Conservation (phyloP, 1,140 invertebrate species). For the Drosophila azteca region DNA sequence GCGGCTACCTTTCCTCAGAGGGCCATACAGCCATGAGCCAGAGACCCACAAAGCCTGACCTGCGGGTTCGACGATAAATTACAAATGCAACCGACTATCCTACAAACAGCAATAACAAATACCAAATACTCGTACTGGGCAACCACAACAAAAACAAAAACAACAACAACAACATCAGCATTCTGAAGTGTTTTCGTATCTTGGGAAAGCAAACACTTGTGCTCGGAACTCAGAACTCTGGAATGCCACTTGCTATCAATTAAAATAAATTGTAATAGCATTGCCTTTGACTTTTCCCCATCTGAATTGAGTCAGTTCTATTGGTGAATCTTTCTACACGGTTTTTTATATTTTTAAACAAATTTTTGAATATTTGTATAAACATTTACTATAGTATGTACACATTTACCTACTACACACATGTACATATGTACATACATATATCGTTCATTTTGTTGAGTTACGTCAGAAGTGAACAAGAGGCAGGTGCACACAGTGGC, state of each 20-base stretch:
- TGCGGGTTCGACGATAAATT: conserved; percentile 44
- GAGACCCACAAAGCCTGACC: conserved; percentile 29
- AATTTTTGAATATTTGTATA: conserved; percentile 11
- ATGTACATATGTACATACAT: background rate
- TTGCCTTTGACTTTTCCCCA: conserved; percentile 49
- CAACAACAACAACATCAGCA: conserved; percentile 8
- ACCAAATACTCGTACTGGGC: conserved; percentile 9
- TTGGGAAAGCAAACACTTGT: conserved; percentile 72
- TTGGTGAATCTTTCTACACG: conserved; percentile 18
- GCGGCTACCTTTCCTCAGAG: conserved; percentile 19
- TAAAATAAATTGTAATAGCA: conserved; percentile 71
- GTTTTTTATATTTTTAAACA: conserved; percentile 2
- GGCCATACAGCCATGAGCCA: background rate
- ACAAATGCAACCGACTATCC: conserved; percentile 45
- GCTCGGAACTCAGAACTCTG: conserved; percentile 28
- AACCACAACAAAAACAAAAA: background rate
- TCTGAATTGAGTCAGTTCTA: conserved; percentile 42
- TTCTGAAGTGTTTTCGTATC: conserved; percentile 27
- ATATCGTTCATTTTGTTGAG: background rate
- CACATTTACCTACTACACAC: background rate
- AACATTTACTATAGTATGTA: background rate
- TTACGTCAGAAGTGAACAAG: no score
- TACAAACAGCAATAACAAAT: conserved; percentile 28
- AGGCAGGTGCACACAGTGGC: no score
- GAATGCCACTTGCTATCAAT: conserved; percentile 67